Evolutionary conservation across 2,113 vertebrate genomes (phyloP), one percentile per base, ranked within the genome.

Genomic region (Athene cunicularia): DNA sequence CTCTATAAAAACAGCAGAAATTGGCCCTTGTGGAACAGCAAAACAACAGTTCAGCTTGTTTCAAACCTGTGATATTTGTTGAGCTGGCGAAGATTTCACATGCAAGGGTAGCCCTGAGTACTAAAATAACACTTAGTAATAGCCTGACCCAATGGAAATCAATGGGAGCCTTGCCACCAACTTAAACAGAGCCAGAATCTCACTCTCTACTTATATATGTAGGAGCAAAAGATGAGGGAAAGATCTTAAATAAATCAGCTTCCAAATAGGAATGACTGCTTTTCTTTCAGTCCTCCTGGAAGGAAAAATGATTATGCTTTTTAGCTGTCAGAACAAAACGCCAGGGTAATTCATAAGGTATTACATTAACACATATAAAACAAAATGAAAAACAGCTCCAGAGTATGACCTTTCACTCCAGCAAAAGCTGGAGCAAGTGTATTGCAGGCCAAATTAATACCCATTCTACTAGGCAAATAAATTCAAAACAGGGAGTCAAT

Each of bases 311-410:
- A 98, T 98, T 96, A 97, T 97, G 98, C 98, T 98, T 98, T 98
- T 98, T 98, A 98, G 97, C 98, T 98, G 98, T 98, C 98, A 98
- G 97, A 96, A 97, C 93, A 97, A 96, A 98, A 98, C 70, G 17
- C 95, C 76, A 80, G 67, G 49, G 96, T 98, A 98, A 98, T 98
- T 98, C 98, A 98, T 98, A 98, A 97, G 96, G 97, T 97, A 97
- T 98, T 98, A 98, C 98, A 98, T 98, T 98, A 98, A 98, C 97
- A 98, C 98, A 95, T 98, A 98, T 98, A 98, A 98, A 98, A 94
- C 94, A 97, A 98, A 98, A 98, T 98, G 97, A 98, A 98, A 98
- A 98, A 97, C 98, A 98, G 98, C 97, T 98, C 96, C 88, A 86
- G 95, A 97, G 94, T 96, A 59, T 95, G 97, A 98, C 97, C 98